phyloP scores from a whole-genome alignment of 2,113 vertebrate genomes.

The Myotis davidii region DNA sequence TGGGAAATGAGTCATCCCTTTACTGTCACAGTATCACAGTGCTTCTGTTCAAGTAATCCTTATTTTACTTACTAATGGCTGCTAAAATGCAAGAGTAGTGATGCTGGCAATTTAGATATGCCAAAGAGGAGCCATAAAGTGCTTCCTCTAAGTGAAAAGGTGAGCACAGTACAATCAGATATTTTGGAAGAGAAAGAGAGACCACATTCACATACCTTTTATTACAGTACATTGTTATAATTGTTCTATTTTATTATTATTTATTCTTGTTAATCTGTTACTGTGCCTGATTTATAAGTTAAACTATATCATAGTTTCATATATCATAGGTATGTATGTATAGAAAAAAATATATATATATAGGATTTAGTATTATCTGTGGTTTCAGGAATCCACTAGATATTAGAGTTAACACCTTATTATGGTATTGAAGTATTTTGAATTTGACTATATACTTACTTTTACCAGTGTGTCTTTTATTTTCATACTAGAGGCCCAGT shows the following conservation, averaged over 20 bases:
- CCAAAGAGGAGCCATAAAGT: background rate
- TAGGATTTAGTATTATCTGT: background rate
- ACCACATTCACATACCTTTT: background rate
- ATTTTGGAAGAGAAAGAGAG: background rate
- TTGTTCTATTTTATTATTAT: background rate
- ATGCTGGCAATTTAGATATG: background rate
- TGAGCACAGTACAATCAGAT: background rate
- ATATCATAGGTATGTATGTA: background rate
- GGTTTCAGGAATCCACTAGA: background rate
- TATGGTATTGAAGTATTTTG: background rate
- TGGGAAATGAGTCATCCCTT: background rate
- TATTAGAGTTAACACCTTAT: background rate
- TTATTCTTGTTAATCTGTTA: background rate
- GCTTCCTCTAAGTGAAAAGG: background rate
- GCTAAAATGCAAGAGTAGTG: background rate
- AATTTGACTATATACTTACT: background rate
- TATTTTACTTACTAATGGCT: background rate
- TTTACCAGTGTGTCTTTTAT: background rate
- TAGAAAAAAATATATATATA: background rate
- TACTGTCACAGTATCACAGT: background rate
- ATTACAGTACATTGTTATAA: background rate
- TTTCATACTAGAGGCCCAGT: too few species aligned
- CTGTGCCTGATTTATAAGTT: background rate
- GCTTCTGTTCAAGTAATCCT: background rate
- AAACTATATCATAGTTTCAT: background rate